These are phyloP conservation scores for Romanogobio albipinnatus DNA, from an alignment of 2,113 vertebrate genomes.

Conservation along the genomic window DNA sequence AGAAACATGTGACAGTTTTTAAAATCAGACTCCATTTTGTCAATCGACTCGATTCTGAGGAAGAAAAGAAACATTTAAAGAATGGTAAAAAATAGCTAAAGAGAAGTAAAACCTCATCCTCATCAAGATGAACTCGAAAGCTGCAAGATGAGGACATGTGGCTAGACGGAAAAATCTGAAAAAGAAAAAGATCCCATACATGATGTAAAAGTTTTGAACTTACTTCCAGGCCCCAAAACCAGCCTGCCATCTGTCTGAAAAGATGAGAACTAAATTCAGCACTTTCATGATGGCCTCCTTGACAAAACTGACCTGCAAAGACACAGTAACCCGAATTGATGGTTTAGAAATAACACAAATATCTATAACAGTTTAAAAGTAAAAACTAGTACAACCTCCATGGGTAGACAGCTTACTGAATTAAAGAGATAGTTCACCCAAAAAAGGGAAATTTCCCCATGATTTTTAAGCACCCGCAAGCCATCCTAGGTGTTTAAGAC, in stretches of 20 bases:
- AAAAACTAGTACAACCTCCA: not conserved
- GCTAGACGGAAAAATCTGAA: not conserved
- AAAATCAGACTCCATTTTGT: constrained; percentile 99
- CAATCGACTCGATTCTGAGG: constrained; percentile 92
- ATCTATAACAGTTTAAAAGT: not conserved
- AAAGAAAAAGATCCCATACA: not conserved
- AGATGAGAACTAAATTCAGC: constrained; percentile 94
- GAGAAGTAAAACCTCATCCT: not conserved
- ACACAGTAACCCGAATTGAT: not conserved
- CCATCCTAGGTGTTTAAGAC: too few species aligned
- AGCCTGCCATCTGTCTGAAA: constrained; percentile 96
- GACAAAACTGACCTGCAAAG: constrained; percentile 91
- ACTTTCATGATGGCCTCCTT: constrained; percentile 99
- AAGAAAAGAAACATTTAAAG: not conserved
- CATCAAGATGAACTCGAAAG: not conserved
- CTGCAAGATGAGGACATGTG: not conserved
- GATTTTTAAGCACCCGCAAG: too few species aligned
- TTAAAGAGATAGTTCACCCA: not conserved
- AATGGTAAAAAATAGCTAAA: not conserved
- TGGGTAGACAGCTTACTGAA: not conserved
- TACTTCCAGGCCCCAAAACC: constrained; percentile 94
- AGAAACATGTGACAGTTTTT: constrained; percentile 99
- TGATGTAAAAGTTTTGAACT: constrained; percentile 62
- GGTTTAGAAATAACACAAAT: not conserved
- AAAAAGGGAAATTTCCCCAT: too few species aligned